phyloP scores from a whole-genome alignment of 2,888 invertebrate species.

The Beris morrisii region DNA sequence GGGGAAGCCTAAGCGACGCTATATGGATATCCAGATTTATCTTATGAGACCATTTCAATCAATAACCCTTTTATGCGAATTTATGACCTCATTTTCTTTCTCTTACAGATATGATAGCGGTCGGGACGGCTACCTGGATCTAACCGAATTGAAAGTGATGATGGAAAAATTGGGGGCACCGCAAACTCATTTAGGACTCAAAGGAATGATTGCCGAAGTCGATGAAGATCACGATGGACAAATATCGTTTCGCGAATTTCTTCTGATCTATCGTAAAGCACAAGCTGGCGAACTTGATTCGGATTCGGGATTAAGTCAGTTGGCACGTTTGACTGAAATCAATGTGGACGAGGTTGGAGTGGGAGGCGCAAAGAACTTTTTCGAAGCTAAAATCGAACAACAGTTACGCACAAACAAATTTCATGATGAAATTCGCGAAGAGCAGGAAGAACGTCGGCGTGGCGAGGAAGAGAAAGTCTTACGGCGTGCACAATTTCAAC shows the following conservation, averaged over 20 bases:
- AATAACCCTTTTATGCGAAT: no score
- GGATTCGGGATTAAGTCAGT: slow-evolving; percentile 82
- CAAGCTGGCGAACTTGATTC: slow-evolving; percentile 85
- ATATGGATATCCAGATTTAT: no score
- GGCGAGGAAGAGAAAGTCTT: slow-evolving; percentile 82
- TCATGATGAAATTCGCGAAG: slow-evolving; percentile 88
- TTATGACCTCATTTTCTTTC: slow-evolving; percentile 23
- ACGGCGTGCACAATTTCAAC: slow-evolving; percentile 81
- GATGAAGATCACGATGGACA: slow-evolving; percentile 83
- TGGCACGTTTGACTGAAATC: slow-evolving; percentile 86
- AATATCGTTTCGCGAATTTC: slow-evolving; percentile 89
- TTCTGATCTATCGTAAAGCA: slow-evolving; percentile 82
- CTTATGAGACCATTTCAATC: no score
- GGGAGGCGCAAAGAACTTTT: slow-evolving; percentile 91
- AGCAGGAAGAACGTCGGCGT: slow-evolving; percentile 84
- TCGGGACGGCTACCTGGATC: slow-evolving; percentile 83
- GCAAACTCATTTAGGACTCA: slow-evolving; percentile 92
- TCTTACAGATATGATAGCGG: slow-evolving; percentile 84
- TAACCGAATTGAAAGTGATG: slow-evolving; percentile 90
- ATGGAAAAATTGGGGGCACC: slow-evolving; percentile 96
- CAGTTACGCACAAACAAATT: slow-evolving; percentile 82
- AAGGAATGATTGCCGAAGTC: slow-evolving; percentile 91
- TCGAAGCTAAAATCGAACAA: slow-evolving; percentile 94
- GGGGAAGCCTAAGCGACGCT: no score
- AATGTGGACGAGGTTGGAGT: slow-evolving; percentile 94